Evolutionary conservation across 2,797 vertebrate species (phyloP).

Genomic region (Pseudochirops cupreus): DNA sequence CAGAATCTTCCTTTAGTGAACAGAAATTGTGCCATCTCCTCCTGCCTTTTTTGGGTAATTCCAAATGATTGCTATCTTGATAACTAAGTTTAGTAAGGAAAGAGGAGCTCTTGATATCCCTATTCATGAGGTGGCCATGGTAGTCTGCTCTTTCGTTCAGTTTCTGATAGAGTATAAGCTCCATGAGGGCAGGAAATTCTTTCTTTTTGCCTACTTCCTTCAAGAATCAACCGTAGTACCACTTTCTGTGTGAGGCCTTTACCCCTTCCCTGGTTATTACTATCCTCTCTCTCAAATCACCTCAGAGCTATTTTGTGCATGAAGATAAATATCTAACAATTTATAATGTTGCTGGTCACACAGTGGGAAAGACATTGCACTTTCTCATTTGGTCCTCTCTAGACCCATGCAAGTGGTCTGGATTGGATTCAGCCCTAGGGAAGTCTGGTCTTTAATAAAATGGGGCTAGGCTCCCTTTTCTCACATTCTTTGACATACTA

Average conservation of each 20-base stretch:
- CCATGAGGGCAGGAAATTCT: not conserved
- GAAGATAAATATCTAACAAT: not conserved
- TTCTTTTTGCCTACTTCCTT: not conserved
- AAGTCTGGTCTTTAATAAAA: not conserved
- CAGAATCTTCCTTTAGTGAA: constrained; percentile 56
- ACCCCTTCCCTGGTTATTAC: not conserved
- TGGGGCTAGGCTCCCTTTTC: not conserved
- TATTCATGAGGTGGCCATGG: not conserved
- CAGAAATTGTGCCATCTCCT: not conserved
- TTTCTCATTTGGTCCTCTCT: not conserved
- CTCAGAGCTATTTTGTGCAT: not conserved
- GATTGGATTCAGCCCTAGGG: not conserved
- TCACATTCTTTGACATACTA: not conserved
- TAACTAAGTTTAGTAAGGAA: not conserved
- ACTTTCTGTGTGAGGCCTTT: not conserved
- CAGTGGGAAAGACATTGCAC: not conserved
- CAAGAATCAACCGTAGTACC: not conserved
- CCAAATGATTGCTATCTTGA: constrained; percentile 11
- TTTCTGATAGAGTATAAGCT: not conserved
- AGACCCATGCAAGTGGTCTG: not conserved
- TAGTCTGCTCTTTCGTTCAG: not conserved
- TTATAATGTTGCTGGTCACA: not conserved
- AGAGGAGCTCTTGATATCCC: not conserved
- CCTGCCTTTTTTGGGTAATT: not conserved
- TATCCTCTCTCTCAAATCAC: not conserved